Evolutionary conservation across 2,888 invertebrate genomes (phyloP).

Genomic region (Eupithecia subumbrata): DNA sequence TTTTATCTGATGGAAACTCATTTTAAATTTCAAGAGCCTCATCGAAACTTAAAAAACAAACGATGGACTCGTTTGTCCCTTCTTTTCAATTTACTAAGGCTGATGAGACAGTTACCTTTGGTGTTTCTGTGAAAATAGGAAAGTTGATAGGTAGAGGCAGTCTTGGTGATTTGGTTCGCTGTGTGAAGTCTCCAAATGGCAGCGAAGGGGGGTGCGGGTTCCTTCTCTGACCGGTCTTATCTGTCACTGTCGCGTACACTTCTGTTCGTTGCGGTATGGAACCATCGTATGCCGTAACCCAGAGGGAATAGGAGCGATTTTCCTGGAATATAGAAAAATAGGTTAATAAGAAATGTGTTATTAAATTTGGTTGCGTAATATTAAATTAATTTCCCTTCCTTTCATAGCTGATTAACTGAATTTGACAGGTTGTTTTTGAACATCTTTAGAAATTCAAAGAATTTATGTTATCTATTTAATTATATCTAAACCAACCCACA

Average conservation of each 20-base stretch:
- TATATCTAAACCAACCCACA: background rate
- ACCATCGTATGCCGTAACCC: slow-evolving; percentile 75
- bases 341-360: background rate
- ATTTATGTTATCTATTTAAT: background rate
- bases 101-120: slow-evolving; percentile 17
- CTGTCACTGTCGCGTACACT: slow-evolving; percentile 71
- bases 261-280: slow-evolving; percentile 73
- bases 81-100: background rate
- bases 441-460: background rate
- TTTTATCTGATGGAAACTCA: too few species aligned
- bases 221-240: slow-evolving; percentile 62
- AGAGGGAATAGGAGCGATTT: slow-evolving; percentile 72
- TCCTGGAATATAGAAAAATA: slow-evolving; percentile 62
- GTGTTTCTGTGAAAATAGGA: slow-evolving; percentile 50
- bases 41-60: background rate
- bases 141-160: slow-evolving; percentile 59
- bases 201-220: slow-evolving; percentile 64
- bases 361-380: background rate
- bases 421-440: background rate
- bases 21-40: too few species aligned
- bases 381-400: background rate
- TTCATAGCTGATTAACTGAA: background rate
- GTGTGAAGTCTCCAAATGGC: slow-evolving; percentile 55
- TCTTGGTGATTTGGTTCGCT: slow-evolving; percentile 47
- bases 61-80: background rate